phyloP scores from a whole-genome alignment of 2,888 invertebrate genomes.

The Dorcus hopei region DNA sequence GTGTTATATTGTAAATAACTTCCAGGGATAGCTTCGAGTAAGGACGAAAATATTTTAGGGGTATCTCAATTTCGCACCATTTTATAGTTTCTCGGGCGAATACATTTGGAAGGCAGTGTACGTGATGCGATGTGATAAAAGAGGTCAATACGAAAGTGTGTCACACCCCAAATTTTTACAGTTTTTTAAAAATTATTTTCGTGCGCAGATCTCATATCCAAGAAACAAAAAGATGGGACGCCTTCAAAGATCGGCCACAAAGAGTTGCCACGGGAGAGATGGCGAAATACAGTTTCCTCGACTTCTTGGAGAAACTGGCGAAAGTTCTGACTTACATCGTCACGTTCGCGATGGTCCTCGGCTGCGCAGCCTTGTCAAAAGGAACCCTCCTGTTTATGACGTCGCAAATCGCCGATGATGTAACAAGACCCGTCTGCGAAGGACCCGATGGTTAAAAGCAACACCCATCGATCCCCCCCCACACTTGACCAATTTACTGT shows the following conservation, averaged over 20 bases:
- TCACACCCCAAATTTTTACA: neutral
- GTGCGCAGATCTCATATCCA: constrained; percentile 4
- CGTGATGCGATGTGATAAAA: no score
- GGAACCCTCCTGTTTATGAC: constrained; percentile 70
- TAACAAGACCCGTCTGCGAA: neutral
- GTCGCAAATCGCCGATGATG: constrained; percentile 55
- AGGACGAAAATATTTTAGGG: no score
- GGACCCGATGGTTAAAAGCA: constrained; percentile 58
- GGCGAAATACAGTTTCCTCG: constrained; percentile 60
- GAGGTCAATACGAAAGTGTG: no score
- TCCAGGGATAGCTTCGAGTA: no score
- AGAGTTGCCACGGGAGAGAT: constrained; percentile 67
- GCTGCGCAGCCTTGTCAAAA: constrained; percentile 68
- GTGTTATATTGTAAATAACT: no score
- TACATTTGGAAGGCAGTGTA: no score
- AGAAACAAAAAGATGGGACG: constrained; percentile 70
- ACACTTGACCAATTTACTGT: no score
- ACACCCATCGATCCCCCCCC: constrained; percentile 13
- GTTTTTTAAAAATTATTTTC: neutral
- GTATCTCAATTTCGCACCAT: no score
- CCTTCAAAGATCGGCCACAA: constrained; percentile 71
- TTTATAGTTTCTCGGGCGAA: no score
- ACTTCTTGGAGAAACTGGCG: constrained; percentile 59
- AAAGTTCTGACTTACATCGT: constrained; percentile 68
- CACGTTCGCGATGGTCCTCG: constrained; percentile 65